Evolutionary conservation across 2,113 vertebrate species (phyloP), one percentile per base, ranked within the genome.

Genomic region (Pelodiscus sinensis): DNA sequence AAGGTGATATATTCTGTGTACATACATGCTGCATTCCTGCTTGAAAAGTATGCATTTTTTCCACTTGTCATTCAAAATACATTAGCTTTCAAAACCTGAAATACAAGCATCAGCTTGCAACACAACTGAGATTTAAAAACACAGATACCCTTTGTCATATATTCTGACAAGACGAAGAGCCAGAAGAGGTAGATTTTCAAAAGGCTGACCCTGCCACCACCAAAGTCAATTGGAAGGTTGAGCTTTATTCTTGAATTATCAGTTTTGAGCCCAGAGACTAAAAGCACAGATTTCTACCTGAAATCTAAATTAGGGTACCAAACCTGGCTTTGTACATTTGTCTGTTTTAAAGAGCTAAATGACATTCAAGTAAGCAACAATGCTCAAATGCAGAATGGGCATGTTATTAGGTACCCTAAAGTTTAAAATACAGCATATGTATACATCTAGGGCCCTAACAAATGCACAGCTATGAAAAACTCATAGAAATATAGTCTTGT

Each of bases 51-150:
- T 44, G 44, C 44, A 44, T 44, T 13, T 8, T 78, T 58, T 81
- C 50, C 71, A 27, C 52, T 22, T 85, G 56, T 21, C 25, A 22
- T 10, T 24, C 44, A 44, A 85, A n/a, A 27, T 58, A 22, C 9
- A 14, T 58, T 51, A 25, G 31, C 6, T 38, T 84, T 82, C n/a
- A 79, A 80, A 86, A 95, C 84, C 44, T 90, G 65, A 91, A 12
- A 88, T 81, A 58, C 91, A 91, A 91, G 58, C 73, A 35, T 54
- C 25, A 92, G 80, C 44, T 57, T 56, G 58, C 56, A 92, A 78
- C 54, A 94, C 79, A n/a, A 60, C 15, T 75, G 82, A 56, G 8
- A 55, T 55, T 62, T 15, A n/a, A 81, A 78, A 56, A 77, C 24
- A 52, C 62, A 68, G 6, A 31, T 18, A 31, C 29, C 3, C 50